Evolutionary conservation across 2,113 vertebrate genomes (phyloP).

Genomic region (Mus musculus): GRCm39 chr6:61859001-61859500

Average conservation of each 20-base stretch:
- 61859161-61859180: background rate
- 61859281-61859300: background rate
- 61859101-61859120: background rate
- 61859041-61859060: background rate
- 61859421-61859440: background rate
- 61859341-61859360: slow-evolving; percentile 10
- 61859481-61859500: background rate
- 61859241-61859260: background rate
- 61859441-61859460: background rate
- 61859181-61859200: background rate
- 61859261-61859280: background rate
- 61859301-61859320: background rate
- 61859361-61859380: background rate
- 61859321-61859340: background rate
- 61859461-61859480: background rate
- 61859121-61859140: background rate
- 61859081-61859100: background rate
- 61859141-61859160: background rate
- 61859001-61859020: background rate
- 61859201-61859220: background rate
- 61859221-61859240: background rate
- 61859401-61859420: background rate
- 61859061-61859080: background rate
- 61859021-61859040: background rate
- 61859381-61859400: background rate